phyloP scores from a whole-genome alignment of 1,140 invertebrate genomes.

The Camponotus pennsylvanicus region DNA sequence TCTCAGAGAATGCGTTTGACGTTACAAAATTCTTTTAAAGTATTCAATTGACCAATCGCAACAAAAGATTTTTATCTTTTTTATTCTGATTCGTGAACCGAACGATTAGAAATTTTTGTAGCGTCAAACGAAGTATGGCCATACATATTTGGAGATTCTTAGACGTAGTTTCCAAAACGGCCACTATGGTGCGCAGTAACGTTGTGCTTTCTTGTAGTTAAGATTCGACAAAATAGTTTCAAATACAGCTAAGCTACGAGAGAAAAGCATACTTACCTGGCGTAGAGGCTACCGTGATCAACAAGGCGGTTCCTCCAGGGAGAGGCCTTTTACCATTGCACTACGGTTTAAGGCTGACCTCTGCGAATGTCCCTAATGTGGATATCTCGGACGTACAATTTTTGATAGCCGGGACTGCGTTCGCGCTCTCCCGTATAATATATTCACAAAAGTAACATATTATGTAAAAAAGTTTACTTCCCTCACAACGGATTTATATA shows the following conservation, averaged over 20 bases:
- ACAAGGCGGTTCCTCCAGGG: slow-evolving; percentile 89
- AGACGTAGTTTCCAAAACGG: slow-evolving; percentile 26
- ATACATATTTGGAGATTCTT: neutral
- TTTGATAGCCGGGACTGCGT: slow-evolving; percentile 86
- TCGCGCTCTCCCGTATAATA: slow-evolving; percentile 78
- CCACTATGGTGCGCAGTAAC: slow-evolving; percentile 56
- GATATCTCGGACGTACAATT: slow-evolving; percentile 89
- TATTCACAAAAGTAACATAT: slow-evolving; percentile 9
- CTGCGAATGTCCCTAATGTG: slow-evolving; percentile 90
- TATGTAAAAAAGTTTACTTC: neutral
- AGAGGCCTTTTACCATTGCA: slow-evolving; percentile 89
- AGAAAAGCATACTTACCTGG: neutral
- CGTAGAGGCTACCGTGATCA: slow-evolving; percentile 83
- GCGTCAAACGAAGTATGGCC: too few relatives aligned
- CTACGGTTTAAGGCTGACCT: slow-evolving; percentile 79
- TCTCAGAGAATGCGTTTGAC: neutral
- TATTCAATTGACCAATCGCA: too few relatives aligned
- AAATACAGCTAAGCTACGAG: neutral
- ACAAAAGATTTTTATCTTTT: too few relatives aligned
- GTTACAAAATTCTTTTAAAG: too few relatives aligned
- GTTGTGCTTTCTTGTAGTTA: neutral
- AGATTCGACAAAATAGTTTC: neutral
- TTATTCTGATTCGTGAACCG: too few relatives aligned
- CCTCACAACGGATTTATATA: neutral
- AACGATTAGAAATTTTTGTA: too few relatives aligned